phyloP scores from a whole-genome alignment of 1,140 invertebrate genomes.

The Drosophila suzukii region DNA sequence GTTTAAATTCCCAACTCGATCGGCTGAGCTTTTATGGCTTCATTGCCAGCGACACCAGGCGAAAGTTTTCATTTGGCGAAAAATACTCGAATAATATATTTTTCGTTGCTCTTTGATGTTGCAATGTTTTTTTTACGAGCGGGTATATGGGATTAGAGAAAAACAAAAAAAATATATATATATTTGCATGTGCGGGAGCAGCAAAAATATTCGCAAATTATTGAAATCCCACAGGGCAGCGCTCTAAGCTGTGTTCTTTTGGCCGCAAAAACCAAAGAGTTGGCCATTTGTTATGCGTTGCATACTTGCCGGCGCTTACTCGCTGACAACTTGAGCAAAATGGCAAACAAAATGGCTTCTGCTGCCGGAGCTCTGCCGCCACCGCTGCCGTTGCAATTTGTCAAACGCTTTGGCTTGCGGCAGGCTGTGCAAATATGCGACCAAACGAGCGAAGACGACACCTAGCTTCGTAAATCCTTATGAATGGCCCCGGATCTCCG shows the following conservation, averaged over 20 bases:
- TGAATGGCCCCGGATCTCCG: conserved; percentile 47
- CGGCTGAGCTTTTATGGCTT: conserved; percentile 27
- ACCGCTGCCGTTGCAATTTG: conserved; percentile 56
- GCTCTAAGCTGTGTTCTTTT: conserved; percentile 17
- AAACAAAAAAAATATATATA: not conserved
- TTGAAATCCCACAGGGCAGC: conserved; percentile 39
- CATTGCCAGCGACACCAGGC: conserved; percentile 18
- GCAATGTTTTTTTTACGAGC: conserved; percentile 53
- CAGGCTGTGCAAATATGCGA: conserved; percentile 68
- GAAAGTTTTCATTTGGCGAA: conserved; percentile 40
- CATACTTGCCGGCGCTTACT: conserved; percentile 64
- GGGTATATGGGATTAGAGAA: conserved; percentile 41
- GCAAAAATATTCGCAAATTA: conserved; percentile 67
- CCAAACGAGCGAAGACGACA: conserved; percentile 37
- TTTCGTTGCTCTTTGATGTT: conserved; percentile 58
- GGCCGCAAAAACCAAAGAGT: conserved; percentile 49
- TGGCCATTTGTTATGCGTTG: conserved; percentile 68
- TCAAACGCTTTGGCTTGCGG: conserved; percentile 75
- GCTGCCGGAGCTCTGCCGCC: not conserved
- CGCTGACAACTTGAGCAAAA: conserved; percentile 76
- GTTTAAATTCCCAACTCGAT: conserved; percentile 16
- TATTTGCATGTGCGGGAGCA: not conserved
- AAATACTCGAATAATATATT: conserved; percentile 34
- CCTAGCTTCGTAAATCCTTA: conserved; percentile 65
- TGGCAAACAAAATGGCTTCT: conserved; percentile 59